Evolutionary conservation across 2,113 vertebrate genomes (phyloP).

Genomic region (Ictalurus punctatus): DNA sequence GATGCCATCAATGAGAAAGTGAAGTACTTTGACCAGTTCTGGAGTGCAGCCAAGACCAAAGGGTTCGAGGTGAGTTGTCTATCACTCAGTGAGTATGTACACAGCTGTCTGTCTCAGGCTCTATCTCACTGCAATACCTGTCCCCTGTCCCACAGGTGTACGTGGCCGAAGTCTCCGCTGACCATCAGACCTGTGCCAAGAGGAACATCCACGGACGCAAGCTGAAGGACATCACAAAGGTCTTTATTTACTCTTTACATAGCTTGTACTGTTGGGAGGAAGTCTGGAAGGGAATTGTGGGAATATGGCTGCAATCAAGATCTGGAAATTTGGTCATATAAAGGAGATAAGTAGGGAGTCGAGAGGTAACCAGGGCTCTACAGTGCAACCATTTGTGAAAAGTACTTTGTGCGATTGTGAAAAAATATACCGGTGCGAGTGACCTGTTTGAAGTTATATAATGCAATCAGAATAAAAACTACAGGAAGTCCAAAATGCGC

Average conservation of each 20-base stretch:
- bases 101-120: background rate
- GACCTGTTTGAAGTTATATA: no score
- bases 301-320: background rate
- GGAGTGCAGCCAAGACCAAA: constrained; percentile 98
- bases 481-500: no score
- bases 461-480: no score
- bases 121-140: background rate
- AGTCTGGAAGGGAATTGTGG: background rate
- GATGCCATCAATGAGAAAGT: constrained; percentile 95
- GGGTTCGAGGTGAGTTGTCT: constrained; percentile 87
- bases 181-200: constrained; percentile 92
- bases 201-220: constrained; percentile 93
- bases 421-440: no score
- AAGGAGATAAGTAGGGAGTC: background rate
- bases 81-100: background rate
- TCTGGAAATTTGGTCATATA: background rate
- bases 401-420: no score
- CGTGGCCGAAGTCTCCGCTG: constrained; percentile 92
- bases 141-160: constrained; percentile 81
- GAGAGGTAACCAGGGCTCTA: no score
- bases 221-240: constrained; percentile 92
- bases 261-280: background rate
- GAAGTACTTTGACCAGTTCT: constrained; percentile 97
- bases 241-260: constrained; percentile 55
- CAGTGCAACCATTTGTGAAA: no score